These are phyloP conservation scores for Uloborus diversus DNA, from an alignment of 1,140 invertebrate species.

Conservation along the genomic window DNA sequence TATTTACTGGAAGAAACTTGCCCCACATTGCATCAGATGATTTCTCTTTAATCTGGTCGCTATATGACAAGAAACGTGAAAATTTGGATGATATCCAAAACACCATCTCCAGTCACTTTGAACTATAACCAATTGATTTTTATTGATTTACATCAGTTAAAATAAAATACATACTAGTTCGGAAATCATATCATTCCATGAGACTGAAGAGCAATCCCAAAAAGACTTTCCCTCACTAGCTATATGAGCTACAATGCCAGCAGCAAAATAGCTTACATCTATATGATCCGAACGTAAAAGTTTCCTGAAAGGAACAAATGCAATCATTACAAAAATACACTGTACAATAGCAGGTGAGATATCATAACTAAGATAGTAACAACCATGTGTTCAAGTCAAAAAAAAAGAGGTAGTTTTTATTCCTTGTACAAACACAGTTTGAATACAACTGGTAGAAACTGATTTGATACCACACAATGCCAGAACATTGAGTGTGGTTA, in stretches of 20 bases:
- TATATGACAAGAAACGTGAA: neutral
- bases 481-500: too few species aligned
- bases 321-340: too few species aligned
- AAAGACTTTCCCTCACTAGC: slow-evolving; percentile 71
- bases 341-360: too few species aligned
- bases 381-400: too few species aligned
- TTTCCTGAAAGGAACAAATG: slow-evolving; percentile 60
- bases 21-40: too few species aligned
- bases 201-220: slow-evolving; percentile 69
- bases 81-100: neutral
- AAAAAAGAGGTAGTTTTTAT: too few species aligned
- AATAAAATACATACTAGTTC: slow-evolving; percentile 66
- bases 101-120: neutral
- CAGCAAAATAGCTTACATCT: slow-evolving; percentile 85
- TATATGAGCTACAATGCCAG: slow-evolving; percentile 82
- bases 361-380: too few species aligned
- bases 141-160: neutral
- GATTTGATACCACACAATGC: too few species aligned
- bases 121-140: neutral
- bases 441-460: too few species aligned
- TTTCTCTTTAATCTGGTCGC: neutral
- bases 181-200: slow-evolving; percentile 70
- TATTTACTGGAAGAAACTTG: neutral
- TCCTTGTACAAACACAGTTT: too few species aligned
- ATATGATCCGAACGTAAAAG: slow-evolving; percentile 76